Evolutionary conservation across 2,797 vertebrate species (phyloP), one percentile per base, ranked within the genome.

Genomic region (Pseudotriccus pelzelni): DNA sequence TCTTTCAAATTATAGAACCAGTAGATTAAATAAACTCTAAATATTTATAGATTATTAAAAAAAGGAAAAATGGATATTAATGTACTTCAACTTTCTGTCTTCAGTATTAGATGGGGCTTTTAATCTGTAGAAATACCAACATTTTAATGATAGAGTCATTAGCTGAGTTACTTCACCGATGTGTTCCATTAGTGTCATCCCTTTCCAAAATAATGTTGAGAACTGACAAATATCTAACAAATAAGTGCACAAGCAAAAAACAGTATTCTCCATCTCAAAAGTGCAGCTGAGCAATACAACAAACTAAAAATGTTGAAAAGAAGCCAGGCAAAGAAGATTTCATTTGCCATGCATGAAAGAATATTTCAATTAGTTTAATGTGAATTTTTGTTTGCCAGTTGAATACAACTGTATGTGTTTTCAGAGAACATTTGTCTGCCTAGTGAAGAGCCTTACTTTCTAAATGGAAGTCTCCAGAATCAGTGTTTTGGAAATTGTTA

Each of bases 271-370:
- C 9, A 37, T 63, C 50, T 81, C 23, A 37, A 11, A 84, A 81
- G 9, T 39, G 17, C 20, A 89, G 10, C 53, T 56, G 19, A 88
- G 37, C 22, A 81, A 78, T 30, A 10, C 24, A 78, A 70, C 24
- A 90, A 88, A 72, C 4, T 14, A 79, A 83, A 79, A 89, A 89
- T 74, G 13, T 47, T 76, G 66, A 16, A 59, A 76, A 44, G 27
- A 66, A 53, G 12, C 23, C 91, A 95, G 88, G 68, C 18, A 89
- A 91, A 95, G 78, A 88, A 82, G 76, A 77, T 59, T 88, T n/a
- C 6, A 56, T 88, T 94, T 0, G 14, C 91, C 53, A 91, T 53
- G 77, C 80, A 78, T 63, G 56, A 90, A 94, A 44, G 76, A 39
- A 64, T 77, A 49, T 91, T 88, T 91, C 85, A 90, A 52, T 79